Evolutionary conservation across 2,113 vertebrate genomes (phyloP).

Genomic region (Melanerpes aurifrons): DNA sequence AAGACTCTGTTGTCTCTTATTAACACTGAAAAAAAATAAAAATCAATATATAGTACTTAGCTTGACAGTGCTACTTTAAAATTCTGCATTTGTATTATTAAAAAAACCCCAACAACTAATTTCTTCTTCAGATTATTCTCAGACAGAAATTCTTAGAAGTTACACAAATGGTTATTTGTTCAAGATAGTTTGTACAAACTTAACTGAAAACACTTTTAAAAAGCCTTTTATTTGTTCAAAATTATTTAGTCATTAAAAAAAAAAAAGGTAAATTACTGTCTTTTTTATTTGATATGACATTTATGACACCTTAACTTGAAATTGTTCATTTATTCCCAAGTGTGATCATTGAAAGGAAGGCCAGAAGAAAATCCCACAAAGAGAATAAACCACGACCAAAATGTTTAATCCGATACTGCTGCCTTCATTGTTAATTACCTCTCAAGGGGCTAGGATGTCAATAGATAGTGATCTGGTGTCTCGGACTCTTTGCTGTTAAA

Average conservation of each 20-base stretch:
- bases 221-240: not conserved
- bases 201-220: not conserved
- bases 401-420: slow-evolving; percentile 10
- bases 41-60: not conserved
- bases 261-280: not conserved
- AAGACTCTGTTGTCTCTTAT: not conserved
- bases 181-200: not conserved
- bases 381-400: slow-evolving; percentile 43
- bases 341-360: not conserved
- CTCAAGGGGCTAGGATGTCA: slow-evolving; percentile 57
- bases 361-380: slow-evolving; percentile 23
- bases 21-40: not conserved
- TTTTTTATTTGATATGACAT: not conserved
- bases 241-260: not conserved
- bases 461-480: slow-evolving; percentile 60
- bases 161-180: not conserved
- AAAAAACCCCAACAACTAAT: not conserved
- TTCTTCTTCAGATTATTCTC: not conserved
- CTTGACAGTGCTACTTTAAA: not conserved
- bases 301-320: slow-evolving; percentile 1
- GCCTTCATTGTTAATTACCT: slow-evolving; percentile 58
- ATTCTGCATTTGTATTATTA: not conserved
- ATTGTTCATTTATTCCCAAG: not conserved
- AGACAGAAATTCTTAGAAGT: not conserved
- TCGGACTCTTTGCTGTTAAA: slow-evolving; percentile 63